Evolutionary conservation across 2,888 invertebrate species (phyloP).

Genomic region (Tenthredo amoena): DNA sequence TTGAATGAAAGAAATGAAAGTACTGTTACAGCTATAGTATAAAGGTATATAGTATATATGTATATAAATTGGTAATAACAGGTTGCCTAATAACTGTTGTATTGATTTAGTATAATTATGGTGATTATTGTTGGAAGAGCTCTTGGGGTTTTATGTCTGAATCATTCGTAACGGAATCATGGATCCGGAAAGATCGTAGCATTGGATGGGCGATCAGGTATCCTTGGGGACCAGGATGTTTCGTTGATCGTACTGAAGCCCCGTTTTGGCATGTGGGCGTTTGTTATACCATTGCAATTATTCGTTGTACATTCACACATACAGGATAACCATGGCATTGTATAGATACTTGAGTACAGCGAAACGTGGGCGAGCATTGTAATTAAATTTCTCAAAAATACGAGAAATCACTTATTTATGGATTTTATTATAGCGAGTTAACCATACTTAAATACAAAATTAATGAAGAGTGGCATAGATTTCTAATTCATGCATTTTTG

Average conservation of each 20-base stretch:
- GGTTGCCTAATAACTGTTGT: background rate
- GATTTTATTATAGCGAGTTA: background rate
- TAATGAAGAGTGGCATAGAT: background rate
- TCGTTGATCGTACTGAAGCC: background rate
- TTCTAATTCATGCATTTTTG: background rate
- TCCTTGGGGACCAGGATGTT: slow-evolving; percentile 46
- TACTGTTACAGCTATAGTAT: background rate
- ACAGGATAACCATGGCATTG: background rate
- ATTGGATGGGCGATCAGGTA: slow-evolving; percentile 21
- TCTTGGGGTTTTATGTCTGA: slow-evolving; percentile 9
- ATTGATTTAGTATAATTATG: slow-evolving; percentile 2
- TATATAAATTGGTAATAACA: background rate
- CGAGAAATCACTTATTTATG: background rate
- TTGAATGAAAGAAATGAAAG: background rate
- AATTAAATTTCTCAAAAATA: background rate
- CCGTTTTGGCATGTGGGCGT: slow-evolving; percentile 16
- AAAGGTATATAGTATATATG: no score
- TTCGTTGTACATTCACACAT: background rate
- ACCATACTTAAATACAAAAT: background rate
- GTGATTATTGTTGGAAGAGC: slow-evolving; percentile 19
- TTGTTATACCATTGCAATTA: background rate
- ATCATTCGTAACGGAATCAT: slow-evolving; percentile 32
- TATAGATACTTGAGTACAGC: background rate
- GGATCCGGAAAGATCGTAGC: slow-evolving; percentile 39
- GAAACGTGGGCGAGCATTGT: background rate